Base-by-base conservation (phyloP, 2,113 vertebrate genomes). In the Chamaetylas fuelleborni region DNA sequence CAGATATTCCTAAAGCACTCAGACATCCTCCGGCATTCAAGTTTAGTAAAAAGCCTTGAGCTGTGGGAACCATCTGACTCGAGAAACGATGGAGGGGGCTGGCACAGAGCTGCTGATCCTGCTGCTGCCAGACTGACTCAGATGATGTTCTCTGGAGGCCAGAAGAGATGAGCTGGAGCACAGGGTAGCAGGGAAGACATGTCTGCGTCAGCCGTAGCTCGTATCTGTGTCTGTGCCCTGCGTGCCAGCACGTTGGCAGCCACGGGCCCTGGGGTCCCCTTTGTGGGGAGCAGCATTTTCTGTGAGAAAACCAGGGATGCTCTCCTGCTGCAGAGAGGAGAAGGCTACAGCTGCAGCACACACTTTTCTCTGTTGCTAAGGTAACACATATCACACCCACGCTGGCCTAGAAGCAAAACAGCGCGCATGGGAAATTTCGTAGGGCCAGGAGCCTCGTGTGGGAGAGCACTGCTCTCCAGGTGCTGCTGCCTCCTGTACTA, bases 321-420 rank as follows among this genome's bases (percentile, higher is more conserved):
- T 86, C 38, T 65, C 17, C 51, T 26, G 57, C 86, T 83, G 90
- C 82, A 26, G 34, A 81, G 82, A 88, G 86, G 82, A 88, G 86
- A 91, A 25, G 42, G 65, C 78, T 94, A 50, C 83, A 93, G 92
- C 97, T 97, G 93, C 86, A 36, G 76, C 74, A 47, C 3, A 8
- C 83, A 9, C 60, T 93, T 58, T 33, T 67, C 25, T 3, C 90
- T 29, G 96, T 97, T 97, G 96, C 96, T 74, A 96, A 73, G 93
- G 93, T 17, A 92, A 90, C 90, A 66, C 3, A 2, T 5, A 90
- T n/a, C 57, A 57, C 90, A 72, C 95, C 97, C 96, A 92, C 88
- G 9, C 76, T 26, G 51, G 62, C 45, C 86, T 61, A 69, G 42
- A 58, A 94, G 77, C 61, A 78, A 89, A 81, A 85, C 72, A 25